These are phyloP conservation scores for Bovichtus diacanthus DNA, from an alignment of 2,797 vertebrate genomes.

Conservation along the genomic window DNA sequence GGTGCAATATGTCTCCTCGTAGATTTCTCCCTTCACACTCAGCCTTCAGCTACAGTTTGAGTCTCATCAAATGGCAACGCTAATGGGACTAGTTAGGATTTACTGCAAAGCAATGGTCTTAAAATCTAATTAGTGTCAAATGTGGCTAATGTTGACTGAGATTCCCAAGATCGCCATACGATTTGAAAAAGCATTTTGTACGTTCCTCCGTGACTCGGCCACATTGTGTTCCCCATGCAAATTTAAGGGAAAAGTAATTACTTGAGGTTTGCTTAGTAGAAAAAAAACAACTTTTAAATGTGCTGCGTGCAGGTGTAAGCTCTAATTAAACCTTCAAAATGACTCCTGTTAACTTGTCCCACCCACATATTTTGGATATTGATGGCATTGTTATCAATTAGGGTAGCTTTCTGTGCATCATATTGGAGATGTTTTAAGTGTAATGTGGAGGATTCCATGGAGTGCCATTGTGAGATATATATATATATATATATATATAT, in stretches of 20 bases:
- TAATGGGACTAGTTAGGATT: not conserved
- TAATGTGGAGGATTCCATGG: not conserved
- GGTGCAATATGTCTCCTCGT: slow-evolving; percentile 43
- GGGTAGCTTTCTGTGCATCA: not conserved
- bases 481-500: too few relatives aligned
- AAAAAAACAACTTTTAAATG: too few relatives aligned
- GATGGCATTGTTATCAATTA: slow-evolving; percentile 12
- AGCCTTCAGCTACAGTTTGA: slow-evolving; percentile 3
- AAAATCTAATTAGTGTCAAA: not conserved
- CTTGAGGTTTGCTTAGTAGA: too few relatives aligned
- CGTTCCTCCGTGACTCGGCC: not conserved
- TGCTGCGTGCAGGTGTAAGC: slow-evolving; percentile 12
- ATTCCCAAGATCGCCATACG: too few relatives aligned
- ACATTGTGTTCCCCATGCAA: not conserved
- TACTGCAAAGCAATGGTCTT: slow-evolving; percentile 4
- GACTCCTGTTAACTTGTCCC: slow-evolving; percentile 39
- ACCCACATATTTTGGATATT: slow-evolving; percentile 27
- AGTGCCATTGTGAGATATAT: not conserved
- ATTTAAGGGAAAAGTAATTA: not conserved
- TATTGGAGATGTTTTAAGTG: not conserved
- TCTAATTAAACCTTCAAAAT: slow-evolving; percentile 40
- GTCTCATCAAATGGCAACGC: too few relatives aligned
- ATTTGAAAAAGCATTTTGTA: too few relatives aligned
- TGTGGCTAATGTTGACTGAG: too few relatives aligned
- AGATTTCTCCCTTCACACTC: slow-evolving; percentile 16